Evolutionary conservation across 2,888 invertebrate genomes (phyloP).

Genomic region (Cryptophagus acutangulus): DNA sequence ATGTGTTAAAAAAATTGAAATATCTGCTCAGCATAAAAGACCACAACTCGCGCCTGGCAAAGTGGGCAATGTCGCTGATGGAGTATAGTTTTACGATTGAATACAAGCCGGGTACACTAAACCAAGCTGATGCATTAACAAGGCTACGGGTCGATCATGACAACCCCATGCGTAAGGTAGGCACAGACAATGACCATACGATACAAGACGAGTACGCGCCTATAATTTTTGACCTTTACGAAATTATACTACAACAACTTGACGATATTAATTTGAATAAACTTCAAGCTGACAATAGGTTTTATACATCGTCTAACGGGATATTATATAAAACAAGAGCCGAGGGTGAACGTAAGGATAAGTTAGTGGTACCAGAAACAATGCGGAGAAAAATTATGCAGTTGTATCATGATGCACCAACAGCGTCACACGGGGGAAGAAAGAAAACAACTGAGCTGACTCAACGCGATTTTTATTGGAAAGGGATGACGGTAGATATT

Average conservation of each 20-base stretch:
- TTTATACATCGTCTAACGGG: not conserved
- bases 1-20: conserved; percentile 10
- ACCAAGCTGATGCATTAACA: conserved; percentile 2
- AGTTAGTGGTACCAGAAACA: not conserved
- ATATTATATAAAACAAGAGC: conserved; percentile 1
- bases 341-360: not conserved
- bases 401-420: conserved; percentile 17
- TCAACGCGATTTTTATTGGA: conserved; percentile 22
- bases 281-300: not conserved
- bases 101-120: conserved; percentile 5
- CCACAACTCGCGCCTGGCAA: conserved; percentile 18
- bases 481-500: conserved; percentile 16
- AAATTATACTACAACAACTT: not conserved
- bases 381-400: conserved; percentile 9
- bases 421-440: not conserved
- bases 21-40: conserved; percentile 23
- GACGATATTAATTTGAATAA: not conserved
- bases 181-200: not conserved
- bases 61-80: conserved; percentile 19
- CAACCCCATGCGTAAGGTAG: not conserved
- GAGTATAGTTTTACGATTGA: conserved; percentile 13
- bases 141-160: not conserved
- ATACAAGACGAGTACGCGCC: not conserved
- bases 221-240: not conserved
- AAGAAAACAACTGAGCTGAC: not conserved